Conservation (phyloP, 1,140 invertebrate genomes). For the Colletes gigas region DNA sequence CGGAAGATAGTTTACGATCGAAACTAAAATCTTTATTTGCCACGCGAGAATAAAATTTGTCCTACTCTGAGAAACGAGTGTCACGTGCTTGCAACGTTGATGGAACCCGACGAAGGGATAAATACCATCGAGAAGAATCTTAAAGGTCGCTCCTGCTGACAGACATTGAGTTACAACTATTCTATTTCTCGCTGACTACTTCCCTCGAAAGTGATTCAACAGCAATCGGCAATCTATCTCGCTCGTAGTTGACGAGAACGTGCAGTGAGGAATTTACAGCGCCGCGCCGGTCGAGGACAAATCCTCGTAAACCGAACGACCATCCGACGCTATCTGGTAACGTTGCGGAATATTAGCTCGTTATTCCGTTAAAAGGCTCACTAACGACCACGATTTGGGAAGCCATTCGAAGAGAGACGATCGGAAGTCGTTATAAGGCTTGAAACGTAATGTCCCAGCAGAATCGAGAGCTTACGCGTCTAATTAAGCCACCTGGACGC, state of each 20-base stretch:
- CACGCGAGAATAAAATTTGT: not conserved
- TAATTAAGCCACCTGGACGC: not conserved
- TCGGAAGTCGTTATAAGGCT: not conserved
- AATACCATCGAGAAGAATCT: slow-evolving; percentile 9
- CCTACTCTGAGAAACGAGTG: not conserved
- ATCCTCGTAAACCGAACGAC: slow-evolving; percentile 12
- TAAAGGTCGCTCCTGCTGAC: not conserved
- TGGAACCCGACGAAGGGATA: slow-evolving; percentile 2
- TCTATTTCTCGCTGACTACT: slow-evolving; percentile 18
- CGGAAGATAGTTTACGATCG: too few relatives aligned
- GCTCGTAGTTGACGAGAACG: not conserved
- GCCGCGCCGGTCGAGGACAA: not conserved
- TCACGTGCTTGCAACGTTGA: not conserved
- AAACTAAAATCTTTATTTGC: too few relatives aligned
- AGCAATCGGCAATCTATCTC: slow-evolving; percentile 20
- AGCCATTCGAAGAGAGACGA: not conserved
- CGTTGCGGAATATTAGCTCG: not conserved
- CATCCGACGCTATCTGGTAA: not conserved
- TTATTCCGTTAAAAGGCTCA: not conserved
- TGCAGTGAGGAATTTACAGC: not conserved
- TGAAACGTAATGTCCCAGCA: not conserved
- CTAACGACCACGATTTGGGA: not conserved
- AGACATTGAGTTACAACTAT: not conserved
- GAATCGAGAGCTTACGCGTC: not conserved
- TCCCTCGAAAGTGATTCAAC: slow-evolving; percentile 1